Evolutionary conservation across 2,888 invertebrate species (phyloP).

Genomic region (Lithophane socia): DNA sequence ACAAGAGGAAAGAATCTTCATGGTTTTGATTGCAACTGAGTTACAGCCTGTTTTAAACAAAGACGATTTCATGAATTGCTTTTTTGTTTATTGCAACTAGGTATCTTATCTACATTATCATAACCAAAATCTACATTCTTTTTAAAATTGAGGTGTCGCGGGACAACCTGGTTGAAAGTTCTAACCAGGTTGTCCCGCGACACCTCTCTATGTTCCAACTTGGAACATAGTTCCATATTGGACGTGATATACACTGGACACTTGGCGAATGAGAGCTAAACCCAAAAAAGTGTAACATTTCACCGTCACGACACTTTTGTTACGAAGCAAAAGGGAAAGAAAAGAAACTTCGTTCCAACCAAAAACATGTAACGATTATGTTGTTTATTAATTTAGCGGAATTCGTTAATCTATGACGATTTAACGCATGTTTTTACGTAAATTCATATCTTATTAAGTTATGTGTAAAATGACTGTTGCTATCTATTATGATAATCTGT

Average conservation of each 20-base stretch:
- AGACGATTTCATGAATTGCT: background rate
- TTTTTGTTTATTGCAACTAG: background rate
- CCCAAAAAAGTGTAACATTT: too few species aligned
- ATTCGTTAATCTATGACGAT: conserved; percentile 11
- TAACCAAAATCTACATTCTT: background rate
- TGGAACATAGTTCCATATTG: background rate
- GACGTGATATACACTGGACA: too few species aligned
- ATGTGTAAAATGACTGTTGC: conserved; percentile 15
- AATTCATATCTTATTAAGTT: conserved; percentile 9
- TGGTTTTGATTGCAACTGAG: background rate
- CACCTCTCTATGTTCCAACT: too few species aligned
- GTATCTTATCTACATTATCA: background rate
- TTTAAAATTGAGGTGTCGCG: background rate
- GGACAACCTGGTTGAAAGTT: too few species aligned
- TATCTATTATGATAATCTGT: conserved; percentile 28
- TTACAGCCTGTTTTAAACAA: background rate
- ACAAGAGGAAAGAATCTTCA: background rate
- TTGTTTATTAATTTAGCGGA: background rate
- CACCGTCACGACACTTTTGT: too few species aligned
- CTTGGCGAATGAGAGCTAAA: too few species aligned
- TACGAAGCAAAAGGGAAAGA: too few species aligned
- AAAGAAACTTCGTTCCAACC: too few species aligned
- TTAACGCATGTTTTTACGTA: conserved; percentile 17
- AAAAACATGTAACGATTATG: background rate
- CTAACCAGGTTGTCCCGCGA: too few species aligned